Percentiles rank a stretch among this genome's conserved stretches.
These are phyloP conservation scores for Strix uralensis DNA, from an alignment of 2,113 vertebrate species.

Conservation along the genomic window DNA sequence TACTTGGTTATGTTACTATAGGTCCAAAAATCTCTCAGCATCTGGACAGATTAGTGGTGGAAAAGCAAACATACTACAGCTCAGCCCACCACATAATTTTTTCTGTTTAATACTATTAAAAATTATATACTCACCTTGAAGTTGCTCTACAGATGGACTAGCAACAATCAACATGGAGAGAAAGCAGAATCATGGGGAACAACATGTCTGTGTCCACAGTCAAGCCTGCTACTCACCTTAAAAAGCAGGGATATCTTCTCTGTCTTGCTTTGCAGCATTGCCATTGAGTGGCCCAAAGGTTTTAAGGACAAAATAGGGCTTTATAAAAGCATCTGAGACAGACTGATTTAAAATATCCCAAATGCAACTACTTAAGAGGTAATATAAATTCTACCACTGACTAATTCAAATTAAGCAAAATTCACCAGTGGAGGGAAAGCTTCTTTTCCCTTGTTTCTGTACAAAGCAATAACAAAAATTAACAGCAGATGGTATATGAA, in stretches of 20 bases:
- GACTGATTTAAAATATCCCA: background rate
- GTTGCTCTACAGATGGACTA: background rate
- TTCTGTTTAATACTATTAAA: background rate
- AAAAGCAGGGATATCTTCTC: background rate
- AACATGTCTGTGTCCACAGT: background rate
- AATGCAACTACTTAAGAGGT: background rate
- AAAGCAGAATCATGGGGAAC: background rate
- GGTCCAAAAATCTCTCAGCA: background rate
- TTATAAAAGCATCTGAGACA: background rate
- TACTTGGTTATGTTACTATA: background rate
- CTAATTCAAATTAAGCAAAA: background rate
- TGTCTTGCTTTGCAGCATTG: background rate
- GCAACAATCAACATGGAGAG: background rate
- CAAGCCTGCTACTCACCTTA: background rate
- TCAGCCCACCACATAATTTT: fast-evolving
- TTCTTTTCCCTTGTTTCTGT: background rate
- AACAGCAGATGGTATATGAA: slow-evolving; percentile 19
- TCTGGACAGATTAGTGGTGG: background rate
- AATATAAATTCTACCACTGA: background rate
- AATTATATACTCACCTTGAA: background rate
- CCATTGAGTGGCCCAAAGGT: background rate
- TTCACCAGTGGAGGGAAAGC: background rate
- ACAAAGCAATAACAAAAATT: background rate
- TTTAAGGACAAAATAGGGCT: background rate
- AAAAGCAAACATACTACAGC: background rate